A percentile compares a stretch with the other conserved stretches of the same genome.
Conservation (phyloP, 1,140 invertebrate species). For the Temnothorax longispinosus region DNA sequence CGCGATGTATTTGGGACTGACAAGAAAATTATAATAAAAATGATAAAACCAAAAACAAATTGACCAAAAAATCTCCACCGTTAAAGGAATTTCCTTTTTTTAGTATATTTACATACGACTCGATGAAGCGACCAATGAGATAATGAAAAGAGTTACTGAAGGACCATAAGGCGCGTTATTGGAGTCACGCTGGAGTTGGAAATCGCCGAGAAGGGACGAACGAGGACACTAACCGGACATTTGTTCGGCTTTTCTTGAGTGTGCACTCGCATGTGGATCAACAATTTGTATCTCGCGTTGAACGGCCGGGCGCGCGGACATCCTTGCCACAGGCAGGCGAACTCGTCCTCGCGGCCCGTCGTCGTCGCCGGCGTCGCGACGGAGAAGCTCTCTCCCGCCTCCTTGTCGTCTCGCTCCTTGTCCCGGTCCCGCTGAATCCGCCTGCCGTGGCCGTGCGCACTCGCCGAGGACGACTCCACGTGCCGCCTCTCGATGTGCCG, state of each 20-base stretch:
- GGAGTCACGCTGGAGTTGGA: neutral
- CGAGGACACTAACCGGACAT: constrained; percentile 92
- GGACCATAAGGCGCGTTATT: neutral
- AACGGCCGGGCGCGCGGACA: constrained; percentile 95
- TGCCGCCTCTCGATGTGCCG: constrained; percentile 96
- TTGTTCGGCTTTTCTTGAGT: constrained; percentile 98
- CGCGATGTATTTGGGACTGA: neutral
- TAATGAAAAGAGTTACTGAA: neutral
- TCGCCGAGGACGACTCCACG: constrained; percentile 89
- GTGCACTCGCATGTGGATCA: constrained; percentile 98
- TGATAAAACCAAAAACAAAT: neutral
- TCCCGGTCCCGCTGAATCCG: constrained; percentile 77
- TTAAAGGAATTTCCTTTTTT: neutral
- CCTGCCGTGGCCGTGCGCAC: constrained; percentile 74
- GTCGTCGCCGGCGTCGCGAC: neutral
- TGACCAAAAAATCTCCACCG: neutral
- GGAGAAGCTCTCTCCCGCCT: neutral
- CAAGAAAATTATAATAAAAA: neutral
- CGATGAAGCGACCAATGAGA: neutral
- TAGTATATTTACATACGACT: neutral
- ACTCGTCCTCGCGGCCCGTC: constrained; percentile 89
- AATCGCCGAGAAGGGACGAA: neutral
- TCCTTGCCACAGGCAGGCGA: constrained; percentile 96
- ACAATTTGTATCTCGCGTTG: constrained; percentile 97
- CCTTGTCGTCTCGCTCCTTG: constrained; percentile 70